Evolutionary conservation across 64 coral and sea anemone genomes (phyloP).

Genomic region (Astreopora myriophthalma): DNA sequence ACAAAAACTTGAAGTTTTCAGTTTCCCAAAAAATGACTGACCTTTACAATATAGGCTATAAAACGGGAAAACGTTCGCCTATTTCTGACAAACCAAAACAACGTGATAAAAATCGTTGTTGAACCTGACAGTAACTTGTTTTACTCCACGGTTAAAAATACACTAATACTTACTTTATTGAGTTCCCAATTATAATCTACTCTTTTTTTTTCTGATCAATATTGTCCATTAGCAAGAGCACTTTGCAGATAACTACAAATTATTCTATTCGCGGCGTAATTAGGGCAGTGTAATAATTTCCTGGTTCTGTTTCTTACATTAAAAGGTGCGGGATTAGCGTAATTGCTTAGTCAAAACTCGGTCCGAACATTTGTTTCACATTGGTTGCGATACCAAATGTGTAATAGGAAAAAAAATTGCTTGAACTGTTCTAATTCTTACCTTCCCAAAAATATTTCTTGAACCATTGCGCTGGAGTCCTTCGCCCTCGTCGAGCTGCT

Average conservation of each 20-base stretch:
- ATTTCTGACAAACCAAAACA: no score
- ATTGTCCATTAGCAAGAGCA: background rate
- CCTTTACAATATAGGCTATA: background rate
- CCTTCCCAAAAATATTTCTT: conserved; percentile 33
- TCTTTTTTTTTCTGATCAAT: background rate
- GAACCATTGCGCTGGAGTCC: background rate
- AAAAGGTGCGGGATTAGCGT: conserved; percentile 24
- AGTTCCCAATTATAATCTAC: background rate
- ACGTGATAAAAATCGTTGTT: background rate
- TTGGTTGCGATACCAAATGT: background rate
- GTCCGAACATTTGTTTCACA: background rate
- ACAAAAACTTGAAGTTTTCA: no score
- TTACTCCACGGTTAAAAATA: background rate
- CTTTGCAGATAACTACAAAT: background rate
- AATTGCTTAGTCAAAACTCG: background rate
- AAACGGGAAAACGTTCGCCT: background rate
- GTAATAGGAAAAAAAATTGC: no score
- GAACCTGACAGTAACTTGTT: background rate
- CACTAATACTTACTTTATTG: background rate
- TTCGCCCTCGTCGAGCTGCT: conserved; percentile 13
- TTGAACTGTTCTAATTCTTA: background rate
- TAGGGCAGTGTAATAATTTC: background rate
- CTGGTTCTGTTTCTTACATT: conserved; percentile 18
- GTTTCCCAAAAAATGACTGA: no score
- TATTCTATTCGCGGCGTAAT: background rate